phyloP scores from a whole-genome alignment of 2,113 vertebrate genomes.

The Lamprotornis superbus region DNA sequence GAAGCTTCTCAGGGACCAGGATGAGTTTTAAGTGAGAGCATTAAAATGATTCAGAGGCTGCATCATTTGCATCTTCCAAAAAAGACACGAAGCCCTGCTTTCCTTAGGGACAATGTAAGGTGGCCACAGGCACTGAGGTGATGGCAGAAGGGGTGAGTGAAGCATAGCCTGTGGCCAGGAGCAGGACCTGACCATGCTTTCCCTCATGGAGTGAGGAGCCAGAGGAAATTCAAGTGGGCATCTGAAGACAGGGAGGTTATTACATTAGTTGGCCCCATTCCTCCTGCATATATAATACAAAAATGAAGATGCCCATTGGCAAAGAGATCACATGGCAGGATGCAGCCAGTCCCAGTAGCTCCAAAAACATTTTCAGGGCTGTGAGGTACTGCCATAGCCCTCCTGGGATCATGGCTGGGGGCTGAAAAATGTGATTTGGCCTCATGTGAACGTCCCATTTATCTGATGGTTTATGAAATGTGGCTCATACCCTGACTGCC shows the following conservation, averaged over 20 bases:
- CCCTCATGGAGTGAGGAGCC: not conserved
- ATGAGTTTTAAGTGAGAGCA: not conserved
- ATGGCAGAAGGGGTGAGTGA: not conserved
- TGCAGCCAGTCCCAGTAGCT: not conserved
- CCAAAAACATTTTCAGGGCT: not conserved
- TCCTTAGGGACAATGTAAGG: fast-evolving
- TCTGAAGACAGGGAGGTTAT: not conserved
- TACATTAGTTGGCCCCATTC: not conserved
- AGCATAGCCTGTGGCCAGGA: not conserved
- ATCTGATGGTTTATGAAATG: not conserved
- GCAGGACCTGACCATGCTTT: not conserved
- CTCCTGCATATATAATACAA: not conserved
- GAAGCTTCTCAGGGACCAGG: not conserved
- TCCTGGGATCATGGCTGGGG: not conserved
- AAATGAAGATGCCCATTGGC: not conserved
- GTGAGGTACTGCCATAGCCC: not conserved
- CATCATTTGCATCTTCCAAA: fast-evolving
- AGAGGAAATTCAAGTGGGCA: not conserved
- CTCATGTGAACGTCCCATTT: not conserved
- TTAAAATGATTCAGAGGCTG: not conserved
- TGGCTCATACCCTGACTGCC: fast-evolving
- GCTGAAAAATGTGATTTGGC: not conserved
- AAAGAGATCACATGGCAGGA: fast-evolving
- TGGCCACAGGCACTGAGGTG: fast-evolving
- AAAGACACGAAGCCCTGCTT: not conserved